Percentiles rank a stretch among this genome's conserved stretches.
phyloP scores from a whole-genome alignment of 2,113 vertebrate genomes.

The Sceloporus tristichus region DNA sequence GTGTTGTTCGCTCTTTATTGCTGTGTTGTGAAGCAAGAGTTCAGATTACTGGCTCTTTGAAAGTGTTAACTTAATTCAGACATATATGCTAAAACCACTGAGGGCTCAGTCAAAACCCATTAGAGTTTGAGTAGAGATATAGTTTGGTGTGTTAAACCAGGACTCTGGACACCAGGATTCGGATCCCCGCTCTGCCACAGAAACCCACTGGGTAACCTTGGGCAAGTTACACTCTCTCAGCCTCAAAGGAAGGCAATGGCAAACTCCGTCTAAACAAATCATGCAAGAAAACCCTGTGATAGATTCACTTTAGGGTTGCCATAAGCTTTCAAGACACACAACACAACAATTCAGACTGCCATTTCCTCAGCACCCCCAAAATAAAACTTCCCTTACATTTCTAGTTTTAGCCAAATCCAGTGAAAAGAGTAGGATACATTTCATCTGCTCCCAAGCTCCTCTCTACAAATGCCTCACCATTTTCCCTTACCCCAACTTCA shows the following conservation, averaged over 20 bases:
- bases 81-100: constrained; percentile 44
- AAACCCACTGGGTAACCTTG: no score
- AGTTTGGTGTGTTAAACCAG: not conserved
- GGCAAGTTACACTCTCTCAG: no score
- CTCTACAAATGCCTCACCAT: not conserved
- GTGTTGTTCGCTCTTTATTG: not conserved
- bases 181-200: no score
- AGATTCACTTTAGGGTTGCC: no score
- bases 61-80: constrained; percentile 66
- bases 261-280: no score
- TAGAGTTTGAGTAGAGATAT: not conserved
- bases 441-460: not conserved
- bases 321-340: no score
- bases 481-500: not conserved
- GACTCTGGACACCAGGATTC: no score
- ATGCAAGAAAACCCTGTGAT: no score
- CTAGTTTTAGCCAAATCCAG: rapidly evolving
- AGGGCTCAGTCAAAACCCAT: constrained; percentile 58
- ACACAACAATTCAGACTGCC: not conserved
- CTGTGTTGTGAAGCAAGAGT: no score
- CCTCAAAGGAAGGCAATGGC: no score
- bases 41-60: constrained; percentile 49
- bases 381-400: constrained; percentile 36
- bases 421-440: not conserved
- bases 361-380: not conserved